These are phyloP conservation scores for Nycticorax nycticorax DNA, from an alignment of 2,113 vertebrate species.

Conservation along the genomic window DNA sequence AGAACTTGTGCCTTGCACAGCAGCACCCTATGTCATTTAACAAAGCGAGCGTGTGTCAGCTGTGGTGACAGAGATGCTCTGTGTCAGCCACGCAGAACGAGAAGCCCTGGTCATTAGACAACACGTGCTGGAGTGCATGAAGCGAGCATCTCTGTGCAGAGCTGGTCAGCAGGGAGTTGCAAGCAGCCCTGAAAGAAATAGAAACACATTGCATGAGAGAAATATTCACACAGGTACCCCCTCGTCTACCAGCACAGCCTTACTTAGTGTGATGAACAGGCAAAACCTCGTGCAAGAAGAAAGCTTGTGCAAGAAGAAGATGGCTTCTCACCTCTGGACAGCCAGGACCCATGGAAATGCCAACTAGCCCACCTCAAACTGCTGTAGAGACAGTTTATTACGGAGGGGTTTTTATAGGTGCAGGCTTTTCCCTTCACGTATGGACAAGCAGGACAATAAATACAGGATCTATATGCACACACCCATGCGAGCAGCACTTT, in stretches of 20 bases:
- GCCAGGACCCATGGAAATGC: neutral
- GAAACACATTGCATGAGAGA: neutral
- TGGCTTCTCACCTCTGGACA: neutral
- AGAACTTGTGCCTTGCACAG: conserved; percentile 56
- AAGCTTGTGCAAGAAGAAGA: neutral
- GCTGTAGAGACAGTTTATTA: neutral
- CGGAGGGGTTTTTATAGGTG: neutral
- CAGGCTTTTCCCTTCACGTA: neutral
- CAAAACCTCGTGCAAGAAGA: neutral
- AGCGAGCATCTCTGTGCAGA: neutral
- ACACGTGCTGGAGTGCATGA: neutral
- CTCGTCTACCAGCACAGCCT: neutral
- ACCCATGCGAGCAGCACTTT: rapidly evolving
- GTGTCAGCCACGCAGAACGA: conserved; percentile 27
- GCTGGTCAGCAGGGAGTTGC: neutral
- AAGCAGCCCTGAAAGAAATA: neutral
- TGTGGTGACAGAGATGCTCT: conserved; percentile 50
- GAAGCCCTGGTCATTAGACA: conserved; percentile 43
- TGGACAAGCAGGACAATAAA: neutral
- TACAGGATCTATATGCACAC: rapidly evolving
- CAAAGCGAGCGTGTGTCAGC: conserved; percentile 57
- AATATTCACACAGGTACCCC: neutral
- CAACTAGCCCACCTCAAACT: neutral
- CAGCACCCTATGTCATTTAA: conserved; percentile 46
- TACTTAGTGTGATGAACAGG: rapidly evolving